Evolutionary conservation across 2,797 vertebrate genomes (phyloP).

Genomic region (Cichlasoma orientale): DNA sequence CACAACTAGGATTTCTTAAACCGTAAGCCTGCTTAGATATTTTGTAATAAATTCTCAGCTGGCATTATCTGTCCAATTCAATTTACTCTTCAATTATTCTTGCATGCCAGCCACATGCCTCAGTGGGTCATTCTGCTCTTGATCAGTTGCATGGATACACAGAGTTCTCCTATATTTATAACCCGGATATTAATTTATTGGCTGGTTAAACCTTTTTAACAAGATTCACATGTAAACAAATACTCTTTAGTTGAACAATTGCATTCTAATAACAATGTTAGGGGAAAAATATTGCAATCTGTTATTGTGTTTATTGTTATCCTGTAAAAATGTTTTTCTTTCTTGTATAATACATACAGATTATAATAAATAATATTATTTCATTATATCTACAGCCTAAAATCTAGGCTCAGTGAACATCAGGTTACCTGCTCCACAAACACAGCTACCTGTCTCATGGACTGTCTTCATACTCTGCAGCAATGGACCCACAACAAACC

Average conservation of each 20-base stretch:
- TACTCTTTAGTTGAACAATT: background rate
- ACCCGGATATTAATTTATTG: background rate
- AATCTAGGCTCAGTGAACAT: slow-evolving; percentile 68
- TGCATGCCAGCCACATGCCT: slow-evolving; percentile 6
- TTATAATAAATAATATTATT: background rate
- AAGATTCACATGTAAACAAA: background rate
- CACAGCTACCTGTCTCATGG: slow-evolving; percentile 59
- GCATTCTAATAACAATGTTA: background rate
- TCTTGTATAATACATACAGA: background rate
- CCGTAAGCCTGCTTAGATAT: background rate
- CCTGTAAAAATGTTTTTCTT: background rate
- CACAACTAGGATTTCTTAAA: background rate
- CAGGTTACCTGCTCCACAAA: slow-evolving; percentile 67
- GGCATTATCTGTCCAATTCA: slow-evolving; percentile 8
- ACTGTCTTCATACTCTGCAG: slow-evolving; percentile 67
- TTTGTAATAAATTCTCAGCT: slow-evolving; percentile 23
- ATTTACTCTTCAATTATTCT: slow-evolving; percentile 29
- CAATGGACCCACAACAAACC: slow-evolving; percentile 69
- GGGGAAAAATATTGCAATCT: background rate
- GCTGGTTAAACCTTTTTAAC: background rate
- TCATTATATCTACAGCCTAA: slow-evolving; percentile 61
- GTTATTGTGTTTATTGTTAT: background rate
- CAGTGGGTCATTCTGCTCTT: slow-evolving; percentile 29
- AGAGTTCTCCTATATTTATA: background rate
- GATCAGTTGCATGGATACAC: background rate